Evolutionary conservation across 2,888 invertebrate genomes (phyloP), one percentile per base, ranked within the genome.

Genomic region (Mallateleia sp.): DNA sequence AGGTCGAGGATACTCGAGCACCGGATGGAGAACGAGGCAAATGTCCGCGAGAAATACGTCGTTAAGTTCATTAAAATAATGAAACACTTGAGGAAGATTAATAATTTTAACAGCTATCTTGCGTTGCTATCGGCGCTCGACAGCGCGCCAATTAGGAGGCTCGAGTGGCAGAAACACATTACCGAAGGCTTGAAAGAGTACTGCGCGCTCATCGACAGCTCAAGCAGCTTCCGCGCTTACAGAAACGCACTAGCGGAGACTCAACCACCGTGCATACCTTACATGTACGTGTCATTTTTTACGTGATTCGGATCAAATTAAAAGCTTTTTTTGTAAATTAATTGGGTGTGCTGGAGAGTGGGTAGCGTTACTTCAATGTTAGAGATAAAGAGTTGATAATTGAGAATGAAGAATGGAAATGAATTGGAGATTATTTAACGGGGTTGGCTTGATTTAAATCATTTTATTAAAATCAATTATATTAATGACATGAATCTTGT

Each of bases 81-180:
- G 99, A 99, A 99, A 96, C 98, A 99, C 94, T 96, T 99, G 89
- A 96, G 99, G 85, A 99, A 99, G 95, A 97, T 99, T 95, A 99
- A 99, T 96, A 99, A 99, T 95, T 99, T 99, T 95, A 99, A 99
- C 96, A 99, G 99, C 56, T 99, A 99, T 96, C 96, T 99, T 93
- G 99, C 99, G 9, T 96, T 99, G 88, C 96, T 99, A 85, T 99
- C 99, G 8, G 99, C 99, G 18, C 95, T 99, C 91, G 99, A 99
- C 95, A 99, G 99, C 22, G 99, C 99, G 5, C 99, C 99, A 0
- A 97, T 98, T 94, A 96, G 97, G 93, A 96, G 99, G 94, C 96
- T 99, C 94, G 99, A 99, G 94, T 99, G 98, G 98, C 98, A 98
- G 93, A 97, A 98, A 93, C 97, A 98, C 91, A 98, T 99, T 86